Base-by-base conservation (phyloP, 1,140 invertebrate species). In the Drosophila tani region DNA sequence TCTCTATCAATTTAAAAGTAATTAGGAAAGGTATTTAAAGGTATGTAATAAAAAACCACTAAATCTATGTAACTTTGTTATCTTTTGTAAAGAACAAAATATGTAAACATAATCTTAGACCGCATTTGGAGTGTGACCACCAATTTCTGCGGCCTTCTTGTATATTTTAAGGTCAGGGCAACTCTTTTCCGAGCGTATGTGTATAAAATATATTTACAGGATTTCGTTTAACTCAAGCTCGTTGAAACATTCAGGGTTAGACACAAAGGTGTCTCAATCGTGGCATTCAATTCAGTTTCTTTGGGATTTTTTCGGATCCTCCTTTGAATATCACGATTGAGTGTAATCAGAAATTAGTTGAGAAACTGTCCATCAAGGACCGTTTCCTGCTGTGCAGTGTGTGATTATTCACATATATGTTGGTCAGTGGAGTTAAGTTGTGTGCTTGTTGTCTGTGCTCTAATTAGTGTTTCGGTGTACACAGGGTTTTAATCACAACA, bases 211-310 rank as follows among this genome's bases (percentile, higher is more conserved):
- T 78, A 68, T 76, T 53, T 76, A 77, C 64, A 77, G 38, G 41
- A 43, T 56, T 38, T 63, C 66, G 57, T 57, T 57, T 55, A 43
- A 65, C 43, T 64, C 15, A 75, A 75, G 71, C 73, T 68, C 40
- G 51, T 67, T 78, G 66, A 69, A 78, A 78, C 75, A 78, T 78
- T 78, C 58, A 78, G 65, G 57, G 65, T 78, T 78, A 78, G 75
- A 78, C 75, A 78, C 75, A 70, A 47, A 70, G n/a, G 27, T 24
- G 46, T 15, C 32, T 15, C 38, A 57, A 19, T 43, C 45, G 27
- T 47, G 51, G 35, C 38, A 75, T 65, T 65, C 45, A 57, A 56
- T 50, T 29, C 17, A 6, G 24, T 21, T 17, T 40, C 12, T 1
- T 19, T 2, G 4, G 4, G n/a, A 17, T 29, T n/a, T 12, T 3